Evolutionary conservation across 2,888 invertebrate species (phyloP).

Genomic region (Tinea trinotella): DNA sequence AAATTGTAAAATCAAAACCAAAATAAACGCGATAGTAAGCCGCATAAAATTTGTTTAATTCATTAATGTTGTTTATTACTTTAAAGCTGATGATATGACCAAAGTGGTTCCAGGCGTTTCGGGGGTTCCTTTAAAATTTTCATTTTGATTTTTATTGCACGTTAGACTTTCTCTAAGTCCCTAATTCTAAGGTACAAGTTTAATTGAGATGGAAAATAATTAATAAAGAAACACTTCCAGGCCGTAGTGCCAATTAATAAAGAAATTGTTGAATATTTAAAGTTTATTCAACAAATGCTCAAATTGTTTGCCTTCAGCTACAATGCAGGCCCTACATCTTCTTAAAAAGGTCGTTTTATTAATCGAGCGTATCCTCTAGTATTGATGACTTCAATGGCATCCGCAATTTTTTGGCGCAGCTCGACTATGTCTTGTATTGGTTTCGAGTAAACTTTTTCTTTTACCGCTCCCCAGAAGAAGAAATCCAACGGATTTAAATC

Average conservation of each 20-base stretch:
- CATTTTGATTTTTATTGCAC: too few relatives aligned
- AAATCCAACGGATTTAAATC: slow-evolving; percentile 23
- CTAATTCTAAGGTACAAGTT: too few relatives aligned
- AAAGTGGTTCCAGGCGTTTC: too few relatives aligned
- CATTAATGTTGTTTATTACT: too few relatives aligned
- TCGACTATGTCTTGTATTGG: slow-evolving; percentile 9
- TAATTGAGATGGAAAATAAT: background rate
- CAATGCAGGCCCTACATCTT: slow-evolving; percentile 2
- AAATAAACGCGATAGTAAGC: too few relatives aligned
- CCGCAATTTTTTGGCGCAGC: too few relatives aligned
- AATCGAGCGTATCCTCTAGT: slow-evolving; percentile 2
- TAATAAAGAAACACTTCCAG: background rate
- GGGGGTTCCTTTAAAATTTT: too few relatives aligned
- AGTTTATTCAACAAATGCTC: slow-evolving; percentile 1
- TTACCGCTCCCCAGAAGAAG: slow-evolving; percentile 23
- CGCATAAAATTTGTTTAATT: too few relatives aligned
- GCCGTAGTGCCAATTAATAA: background rate
- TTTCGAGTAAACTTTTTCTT: slow-evolving; percentile 21
- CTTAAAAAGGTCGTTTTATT: slow-evolving; percentile 11
- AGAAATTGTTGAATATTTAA: background rate
- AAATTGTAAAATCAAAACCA: too few relatives aligned
- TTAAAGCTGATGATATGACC: too few relatives aligned
- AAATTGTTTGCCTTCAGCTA: too few relatives aligned
- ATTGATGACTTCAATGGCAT: slow-evolving; percentile 2
- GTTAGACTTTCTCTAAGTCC: too few relatives aligned